Evolutionary conservation across 1,140 invertebrate genomes (phyloP), one percentile per base, ranked within the genome.

Genomic region (fruit fly (Drosophila melanogaster)): DNA sequence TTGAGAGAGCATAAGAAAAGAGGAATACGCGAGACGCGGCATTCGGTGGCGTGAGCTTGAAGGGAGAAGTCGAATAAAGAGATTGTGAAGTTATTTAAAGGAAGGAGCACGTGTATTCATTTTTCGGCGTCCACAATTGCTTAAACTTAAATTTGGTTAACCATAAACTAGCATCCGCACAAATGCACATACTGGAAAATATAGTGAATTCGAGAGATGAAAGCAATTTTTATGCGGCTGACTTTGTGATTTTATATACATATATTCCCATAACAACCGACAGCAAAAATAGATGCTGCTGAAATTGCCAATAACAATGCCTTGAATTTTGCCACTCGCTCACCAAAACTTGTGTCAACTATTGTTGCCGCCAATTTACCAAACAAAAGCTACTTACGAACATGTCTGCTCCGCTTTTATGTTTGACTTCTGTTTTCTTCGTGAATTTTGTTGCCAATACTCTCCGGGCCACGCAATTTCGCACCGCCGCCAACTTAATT

Each of bases 401-500:
- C 51, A 14, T 70, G 47, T 70, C 24, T 40, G 43, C 64, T 19
- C 53, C 33, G 15, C 65, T 40, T 70, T 70, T 57, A 70, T 70
- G 43, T 55, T 47, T 40, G 41, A n/a, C 41, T 40, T 38, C 35
- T 46, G 51, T 40, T 69, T 24, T 38, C 38, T 55, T 22, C 7
- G 11, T 14, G 33, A 37, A 37, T 54, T 46, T 54, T 19, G 65
- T 46, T 56, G 72, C 43, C 72, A 80, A 85, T 77, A 65, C 64
- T 50, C 66, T 47, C 37, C 8, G 55, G 40, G 46, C 61, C 51
- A 59, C 40, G 72, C 67, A 79, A 79, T 79, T 79, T 74, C 46
- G 59, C 44, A 66, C 40, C 40, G 61, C 57, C 71, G 43, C 57
- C 76, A 84, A 83, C 70, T 84, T 84, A 79, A 84, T 83, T 83